phyloP scores from a whole-genome alignment of 2,113 vertebrate genomes.

The Neodon shergylaensis region DNA sequence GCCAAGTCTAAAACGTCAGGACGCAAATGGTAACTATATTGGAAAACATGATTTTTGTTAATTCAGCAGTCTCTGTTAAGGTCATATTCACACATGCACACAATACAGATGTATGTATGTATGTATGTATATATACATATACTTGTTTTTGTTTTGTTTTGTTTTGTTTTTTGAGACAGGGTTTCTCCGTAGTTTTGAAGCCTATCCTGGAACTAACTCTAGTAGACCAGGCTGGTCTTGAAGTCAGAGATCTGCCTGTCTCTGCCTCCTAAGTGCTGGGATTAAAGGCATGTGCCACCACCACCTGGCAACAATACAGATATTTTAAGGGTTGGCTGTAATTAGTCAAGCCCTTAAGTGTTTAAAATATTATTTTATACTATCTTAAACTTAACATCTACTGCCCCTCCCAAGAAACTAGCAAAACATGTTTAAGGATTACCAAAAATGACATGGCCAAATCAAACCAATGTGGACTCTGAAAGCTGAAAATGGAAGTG shows the following conservation, averaged over 20 bases:
- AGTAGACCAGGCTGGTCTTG: no score
- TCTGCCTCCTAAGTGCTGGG: no score
- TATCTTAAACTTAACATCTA: conserved; percentile 22
- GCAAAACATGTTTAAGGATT: neutral
- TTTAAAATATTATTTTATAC: conserved; percentile 6
- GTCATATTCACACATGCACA: neutral
- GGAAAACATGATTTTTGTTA: neutral
- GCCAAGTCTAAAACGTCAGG: neutral
- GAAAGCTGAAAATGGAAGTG: conserved; percentile 28
- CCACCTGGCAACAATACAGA: neutral
- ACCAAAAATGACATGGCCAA: conserved; percentile 45
- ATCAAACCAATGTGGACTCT: neutral
- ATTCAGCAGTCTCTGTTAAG: neutral
- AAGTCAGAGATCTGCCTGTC: no score
- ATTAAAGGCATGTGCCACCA: no score
- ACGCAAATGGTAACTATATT: neutral
- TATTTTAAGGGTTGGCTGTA: conserved; percentile 28
- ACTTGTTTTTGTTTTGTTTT: no score
- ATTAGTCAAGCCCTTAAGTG: conserved; percentile 18
- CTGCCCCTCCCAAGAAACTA: conserved; percentile 36
- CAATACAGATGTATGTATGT: neutral
- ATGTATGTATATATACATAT: no score
- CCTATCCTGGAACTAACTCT: no score
- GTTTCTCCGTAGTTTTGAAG: no score
- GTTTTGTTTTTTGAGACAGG: no score